These are phyloP conservation scores for Petrocephalus sullivani DNA, from an alignment of 2,797 vertebrate genomes.

Conservation along the genomic window DNA sequence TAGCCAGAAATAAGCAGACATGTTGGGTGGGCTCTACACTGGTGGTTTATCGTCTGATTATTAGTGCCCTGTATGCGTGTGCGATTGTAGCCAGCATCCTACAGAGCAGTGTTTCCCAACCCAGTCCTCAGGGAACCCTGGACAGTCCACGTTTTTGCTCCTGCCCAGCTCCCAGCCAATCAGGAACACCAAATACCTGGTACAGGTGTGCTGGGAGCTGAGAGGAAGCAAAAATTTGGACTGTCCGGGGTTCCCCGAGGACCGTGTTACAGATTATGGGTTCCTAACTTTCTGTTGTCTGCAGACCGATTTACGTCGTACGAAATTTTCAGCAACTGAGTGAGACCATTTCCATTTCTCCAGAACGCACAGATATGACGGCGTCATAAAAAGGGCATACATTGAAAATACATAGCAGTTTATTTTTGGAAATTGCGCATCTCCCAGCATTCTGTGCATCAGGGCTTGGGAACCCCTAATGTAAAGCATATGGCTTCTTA, in stretches of 20 bases:
- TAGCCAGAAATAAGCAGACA: background rate
- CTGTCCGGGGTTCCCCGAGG: no score
- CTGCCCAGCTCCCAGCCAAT: no score
- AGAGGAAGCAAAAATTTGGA: no score
- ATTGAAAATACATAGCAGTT: background rate
- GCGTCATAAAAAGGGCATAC: background rate
- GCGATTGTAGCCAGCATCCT: background rate
- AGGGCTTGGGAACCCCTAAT: background rate
- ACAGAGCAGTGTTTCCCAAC: background rate
- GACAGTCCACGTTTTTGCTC: no score
- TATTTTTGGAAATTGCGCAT: background rate
- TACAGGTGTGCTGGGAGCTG: no score
- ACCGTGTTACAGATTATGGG: background rate
- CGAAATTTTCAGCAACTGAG: background rate
- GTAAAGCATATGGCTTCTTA: background rate
- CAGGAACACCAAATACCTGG: no score
- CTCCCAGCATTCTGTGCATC: background rate
- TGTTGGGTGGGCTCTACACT: background rate
- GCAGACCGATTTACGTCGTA: background rate
- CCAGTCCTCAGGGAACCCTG: no score
- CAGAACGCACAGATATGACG: background rate
- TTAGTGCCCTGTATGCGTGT: background rate
- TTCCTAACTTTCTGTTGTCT: background rate
- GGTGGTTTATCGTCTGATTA: background rate
- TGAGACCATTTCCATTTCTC: background rate